A percentile compares a stretch with the other conserved stretches of the same genome.
phyloP scores from a whole-genome alignment of 2,888 invertebrate genomes.

The Orchestes rusci region DNA sequence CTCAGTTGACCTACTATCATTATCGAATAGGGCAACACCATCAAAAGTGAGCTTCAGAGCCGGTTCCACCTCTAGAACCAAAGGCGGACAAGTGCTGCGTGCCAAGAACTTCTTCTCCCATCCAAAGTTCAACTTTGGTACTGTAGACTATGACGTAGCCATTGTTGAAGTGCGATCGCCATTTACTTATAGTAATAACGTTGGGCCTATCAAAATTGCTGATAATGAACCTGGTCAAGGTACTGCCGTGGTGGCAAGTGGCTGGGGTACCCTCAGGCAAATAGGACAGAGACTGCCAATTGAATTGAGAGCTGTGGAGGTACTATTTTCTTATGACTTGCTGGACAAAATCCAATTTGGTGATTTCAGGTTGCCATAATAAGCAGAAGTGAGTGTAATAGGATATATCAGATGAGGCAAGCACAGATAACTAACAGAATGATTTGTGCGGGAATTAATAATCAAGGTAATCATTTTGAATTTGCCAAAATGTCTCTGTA shows the following conservation, averaged over 20 bases:
- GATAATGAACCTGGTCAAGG: neutral
- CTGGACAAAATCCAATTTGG: constrained; percentile 5
- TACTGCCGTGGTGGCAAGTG: constrained; percentile 21
- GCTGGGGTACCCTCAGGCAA: constrained; percentile 27
- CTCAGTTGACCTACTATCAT: neutral
- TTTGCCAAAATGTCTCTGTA: no score
- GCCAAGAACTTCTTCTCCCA: constrained; percentile 10
- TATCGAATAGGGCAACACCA: neutral
- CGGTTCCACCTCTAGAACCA: neutral
- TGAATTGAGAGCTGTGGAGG: constrained; percentile 22
- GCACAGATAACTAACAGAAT: constrained; percentile 55
- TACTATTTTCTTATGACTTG: constrained; percentile 13
- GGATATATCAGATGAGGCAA: constrained; percentile 35
- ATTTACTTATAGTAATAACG: neutral
- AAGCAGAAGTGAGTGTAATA: constrained; percentile 15
- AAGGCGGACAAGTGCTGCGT: neutral
- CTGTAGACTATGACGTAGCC: constrained; percentile 22
- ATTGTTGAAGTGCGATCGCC: constrained; percentile 6
- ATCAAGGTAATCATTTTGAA: neutral
- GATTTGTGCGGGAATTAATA: constrained; percentile 49
- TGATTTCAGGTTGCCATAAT: constrained; percentile 3
- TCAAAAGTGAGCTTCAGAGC: neutral
- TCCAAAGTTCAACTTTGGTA: constrained; percentile 9
- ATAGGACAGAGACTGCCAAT: constrained; percentile 5
- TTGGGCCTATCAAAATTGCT: neutral